Evolutionary conservation across 2,888 invertebrate species (phyloP).

Genomic region (Emmelina monodactyla): DNA sequence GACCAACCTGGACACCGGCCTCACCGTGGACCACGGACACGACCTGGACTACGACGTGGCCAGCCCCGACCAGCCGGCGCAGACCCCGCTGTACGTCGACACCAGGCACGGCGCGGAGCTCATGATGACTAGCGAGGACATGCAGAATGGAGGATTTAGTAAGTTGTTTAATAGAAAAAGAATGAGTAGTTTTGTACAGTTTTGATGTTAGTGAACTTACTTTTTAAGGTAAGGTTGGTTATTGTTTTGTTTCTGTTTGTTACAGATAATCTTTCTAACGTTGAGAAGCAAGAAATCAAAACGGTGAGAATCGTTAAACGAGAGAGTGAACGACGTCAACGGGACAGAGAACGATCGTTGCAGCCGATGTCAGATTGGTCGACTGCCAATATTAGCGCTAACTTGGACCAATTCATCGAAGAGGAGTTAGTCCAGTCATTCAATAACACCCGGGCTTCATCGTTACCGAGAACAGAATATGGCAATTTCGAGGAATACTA

Average conservation of each 20-base stretch:
- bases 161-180: constrained; percentile 20
- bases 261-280: constrained; percentile 72
- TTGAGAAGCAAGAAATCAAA: constrained; percentile 89
- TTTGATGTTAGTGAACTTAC: not conserved
- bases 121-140: constrained; percentile 43
- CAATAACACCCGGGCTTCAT: constrained; percentile 51
- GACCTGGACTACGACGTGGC: constrained; percentile 43
- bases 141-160: constrained; percentile 46
- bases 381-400: constrained; percentile 39
- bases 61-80: constrained; percentile 30
- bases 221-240: not conserved
- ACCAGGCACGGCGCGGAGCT: constrained; percentile 53
- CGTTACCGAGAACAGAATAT: constrained; percentile 56
- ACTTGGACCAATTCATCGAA: constrained; percentile 55
- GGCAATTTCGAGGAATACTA: constrained; percentile 47
- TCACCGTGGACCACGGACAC: constrained; percentile 72
- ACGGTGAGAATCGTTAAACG: constrained; percentile 93
- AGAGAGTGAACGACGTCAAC: constrained; percentile 85
- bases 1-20: constrained; percentile 87
- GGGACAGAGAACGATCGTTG: constrained; percentile 76
- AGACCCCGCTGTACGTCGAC: constrained; percentile 75
- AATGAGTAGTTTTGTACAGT: not conserved
- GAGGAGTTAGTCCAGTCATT: constrained; percentile 48
- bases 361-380: constrained; percentile 60
- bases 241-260: constrained; percentile 9